Evolutionary conservation across 2,113 vertebrate genomes (phyloP), one percentile per base, ranked within the genome.

Genomic region (Rhodinocichla rosea): DNA sequence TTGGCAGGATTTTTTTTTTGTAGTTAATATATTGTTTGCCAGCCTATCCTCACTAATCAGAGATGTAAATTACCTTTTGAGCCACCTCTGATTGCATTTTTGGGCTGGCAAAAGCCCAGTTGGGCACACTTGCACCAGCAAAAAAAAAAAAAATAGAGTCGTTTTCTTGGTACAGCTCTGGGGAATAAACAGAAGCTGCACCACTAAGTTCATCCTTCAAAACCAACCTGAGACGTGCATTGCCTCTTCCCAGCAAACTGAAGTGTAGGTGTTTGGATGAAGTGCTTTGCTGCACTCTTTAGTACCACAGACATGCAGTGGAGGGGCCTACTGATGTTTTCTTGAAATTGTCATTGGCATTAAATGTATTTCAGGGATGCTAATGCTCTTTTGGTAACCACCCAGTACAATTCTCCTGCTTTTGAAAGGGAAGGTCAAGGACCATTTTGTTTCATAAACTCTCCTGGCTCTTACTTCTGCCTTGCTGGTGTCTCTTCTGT

Each of bases 261-360:
- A 10, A 15, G 24, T 26, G 28, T 26, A 17, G 40, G 27, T 16
- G 60, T 78, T 76, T 42, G 0, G 0, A 2, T 57, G 23, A 14
- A 33, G 53, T 57, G 50, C 67, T 90, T 80, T 80, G 12, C n/a
- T 3, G 1, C 10, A 1, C 32, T 11, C 2, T 16, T 37, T 10
- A 35, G 39, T 50, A 50, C 49, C 45, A 30, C 33, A 52, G 68
- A 19, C 39, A 7, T 0, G 1, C 50, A 33, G 80, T 75, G 28
- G 44, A 37, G 33, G 28, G 39, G 23, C 13, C 55, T 49, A 0
- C 32, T 26, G 35, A 42, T 40, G 39, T 76, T 78, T 37, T 64
- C 75, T 81, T 92, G 68, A 49, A 78, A 71, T 65, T 6, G 3
- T 64, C 56, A 6, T 52, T 77, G 67, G 35, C 47, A 30, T 83